Percentiles rank a stretch among this genome's conserved stretches.
These are phyloP conservation scores for Clarias fuscus DNA, from an alignment of 2,797 vertebrate species.

Conservation along the genomic window DNA sequence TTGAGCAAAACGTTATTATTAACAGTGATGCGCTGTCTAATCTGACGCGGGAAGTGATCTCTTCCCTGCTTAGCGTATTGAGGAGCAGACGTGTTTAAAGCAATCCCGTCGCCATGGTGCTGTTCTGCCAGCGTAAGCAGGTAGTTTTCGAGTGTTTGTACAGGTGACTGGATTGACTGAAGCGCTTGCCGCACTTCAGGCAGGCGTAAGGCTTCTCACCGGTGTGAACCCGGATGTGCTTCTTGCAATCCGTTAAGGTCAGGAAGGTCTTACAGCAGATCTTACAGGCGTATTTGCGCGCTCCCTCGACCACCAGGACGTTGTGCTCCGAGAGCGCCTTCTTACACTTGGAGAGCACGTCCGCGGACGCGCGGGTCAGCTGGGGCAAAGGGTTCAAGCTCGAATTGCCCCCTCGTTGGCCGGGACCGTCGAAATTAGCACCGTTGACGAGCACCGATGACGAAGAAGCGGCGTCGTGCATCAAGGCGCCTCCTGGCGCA, in stretches of 20 bases:
- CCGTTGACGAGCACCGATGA: constrained; percentile 80
- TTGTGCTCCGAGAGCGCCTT: constrained; percentile 98
- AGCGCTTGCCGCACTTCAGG: constrained; percentile 95
- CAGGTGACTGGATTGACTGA: constrained; percentile 96
- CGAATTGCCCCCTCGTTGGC: constrained; percentile 31
- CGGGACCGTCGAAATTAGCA: constrained; percentile 64
- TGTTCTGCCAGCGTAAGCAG: constrained; percentile 96
- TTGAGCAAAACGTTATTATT: neutral
- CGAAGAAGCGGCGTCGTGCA: constrained; percentile 79
- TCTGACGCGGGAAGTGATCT: neutral
- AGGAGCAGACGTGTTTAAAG: constrained; percentile 66
- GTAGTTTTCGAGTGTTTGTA: constrained; percentile 99
- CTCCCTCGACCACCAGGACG: constrained; percentile 95
- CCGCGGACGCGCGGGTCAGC: constrained; percentile 90
- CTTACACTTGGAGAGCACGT: constrained; percentile 97
- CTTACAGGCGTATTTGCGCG: constrained; percentile 96
- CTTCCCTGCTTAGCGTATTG: neutral
- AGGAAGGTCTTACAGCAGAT: constrained; percentile 99
- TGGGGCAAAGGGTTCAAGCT: constrained; percentile 78
- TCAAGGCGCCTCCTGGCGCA: constrained; percentile 70
- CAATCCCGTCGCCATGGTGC: constrained; percentile 86
- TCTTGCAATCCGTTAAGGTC: constrained; percentile 98
- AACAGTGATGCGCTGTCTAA: too few species aligned
- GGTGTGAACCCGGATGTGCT: constrained; percentile 97
- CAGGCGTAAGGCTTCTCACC: constrained; percentile 98